Evolutionary conservation across 2,113 vertebrate species (phyloP).

Genomic region (Hippocampus comes): DNA sequence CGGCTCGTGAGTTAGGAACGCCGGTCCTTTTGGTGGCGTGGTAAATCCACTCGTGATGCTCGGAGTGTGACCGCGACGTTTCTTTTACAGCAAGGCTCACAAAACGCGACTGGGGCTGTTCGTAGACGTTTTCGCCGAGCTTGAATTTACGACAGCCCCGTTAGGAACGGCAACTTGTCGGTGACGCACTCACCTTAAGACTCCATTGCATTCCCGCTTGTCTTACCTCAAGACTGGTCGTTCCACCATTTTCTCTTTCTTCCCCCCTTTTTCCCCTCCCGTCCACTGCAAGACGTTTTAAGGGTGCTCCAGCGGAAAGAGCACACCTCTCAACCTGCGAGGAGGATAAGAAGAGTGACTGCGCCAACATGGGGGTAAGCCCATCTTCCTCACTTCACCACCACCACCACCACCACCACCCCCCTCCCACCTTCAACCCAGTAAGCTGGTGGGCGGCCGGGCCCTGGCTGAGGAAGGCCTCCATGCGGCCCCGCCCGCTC

Average conservation of each 20-base stretch:
- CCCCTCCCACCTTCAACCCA: neutral
- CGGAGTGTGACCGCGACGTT: constrained; percentile 67
- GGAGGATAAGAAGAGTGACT: constrained; percentile 68
- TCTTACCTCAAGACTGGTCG: neutral
- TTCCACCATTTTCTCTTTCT: constrained; percentile 10
- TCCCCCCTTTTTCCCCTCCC: neutral
- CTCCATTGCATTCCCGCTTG: neutral
- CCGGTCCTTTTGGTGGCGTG: constrained; percentile 70
- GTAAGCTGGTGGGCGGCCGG: constrained; percentile 83
- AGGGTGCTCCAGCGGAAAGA: neutral
- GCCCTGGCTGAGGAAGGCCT: constrained; percentile 91
- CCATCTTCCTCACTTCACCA: neutral
- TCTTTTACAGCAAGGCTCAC: constrained; percentile 47
- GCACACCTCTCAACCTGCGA: constrained; percentile 73
- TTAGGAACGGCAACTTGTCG: neutral
- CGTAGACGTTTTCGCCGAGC: neutral
- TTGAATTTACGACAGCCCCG: neutral
- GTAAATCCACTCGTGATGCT: constrained; percentile 70
- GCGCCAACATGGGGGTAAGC: constrained; percentile 81
- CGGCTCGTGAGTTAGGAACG: constrained; percentile 55
- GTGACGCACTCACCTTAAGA: neutral
- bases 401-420: neutral
- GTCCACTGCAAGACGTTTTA: neutral
- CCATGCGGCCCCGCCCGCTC: constrained; percentile 88
- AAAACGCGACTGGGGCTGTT: no score